Conservation (phyloP, 2,797 vertebrate genomes). For the Pseudochirops cupreus region DNA sequence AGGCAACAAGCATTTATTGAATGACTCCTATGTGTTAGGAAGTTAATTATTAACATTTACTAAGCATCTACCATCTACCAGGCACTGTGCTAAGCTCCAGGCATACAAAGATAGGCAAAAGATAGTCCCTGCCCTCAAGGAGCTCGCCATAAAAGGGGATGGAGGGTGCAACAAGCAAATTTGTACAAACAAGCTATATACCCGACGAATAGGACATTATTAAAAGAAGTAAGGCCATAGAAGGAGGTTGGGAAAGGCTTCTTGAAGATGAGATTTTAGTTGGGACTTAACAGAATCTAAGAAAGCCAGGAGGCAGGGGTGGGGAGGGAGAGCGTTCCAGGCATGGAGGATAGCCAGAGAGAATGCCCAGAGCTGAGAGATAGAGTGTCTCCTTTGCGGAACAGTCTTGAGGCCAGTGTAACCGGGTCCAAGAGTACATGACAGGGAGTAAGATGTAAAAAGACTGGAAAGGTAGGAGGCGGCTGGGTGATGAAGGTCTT, state of each 20-base stretch:
- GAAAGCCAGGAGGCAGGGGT: not conserved
- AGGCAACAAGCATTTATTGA: not conserved
- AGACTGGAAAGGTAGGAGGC: not conserved
- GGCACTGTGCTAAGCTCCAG: not conserved
- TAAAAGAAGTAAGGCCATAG: not conserved
- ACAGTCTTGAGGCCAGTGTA: not conserved
- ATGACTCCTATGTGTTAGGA: not conserved
- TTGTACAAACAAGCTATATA: not conserved
- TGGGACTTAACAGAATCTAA: not conserved
- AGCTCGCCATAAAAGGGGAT: not conserved
- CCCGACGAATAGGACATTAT: not conserved
- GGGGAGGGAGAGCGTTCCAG: not conserved
- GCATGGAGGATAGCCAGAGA: not conserved
- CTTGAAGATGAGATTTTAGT: not conserved
- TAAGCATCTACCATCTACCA: not conserved
- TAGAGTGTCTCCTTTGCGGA: not conserved
- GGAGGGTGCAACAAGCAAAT: not conserved
- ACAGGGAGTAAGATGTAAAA: not conserved
- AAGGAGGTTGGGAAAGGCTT: not conserved
- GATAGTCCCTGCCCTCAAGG: not conserved
- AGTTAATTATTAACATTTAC: not conserved
- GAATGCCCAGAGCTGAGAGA: not conserved
- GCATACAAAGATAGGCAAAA: not conserved
- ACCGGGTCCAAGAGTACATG: not conserved
- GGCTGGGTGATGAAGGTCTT: not conserved